Percentiles rank a stretch among this genome's conserved stretches.
These are phyloP conservation scores for Phoxinus phoxinus DNA, from an alignment of 2,113 vertebrate species.

Conservation along the genomic window DNA sequence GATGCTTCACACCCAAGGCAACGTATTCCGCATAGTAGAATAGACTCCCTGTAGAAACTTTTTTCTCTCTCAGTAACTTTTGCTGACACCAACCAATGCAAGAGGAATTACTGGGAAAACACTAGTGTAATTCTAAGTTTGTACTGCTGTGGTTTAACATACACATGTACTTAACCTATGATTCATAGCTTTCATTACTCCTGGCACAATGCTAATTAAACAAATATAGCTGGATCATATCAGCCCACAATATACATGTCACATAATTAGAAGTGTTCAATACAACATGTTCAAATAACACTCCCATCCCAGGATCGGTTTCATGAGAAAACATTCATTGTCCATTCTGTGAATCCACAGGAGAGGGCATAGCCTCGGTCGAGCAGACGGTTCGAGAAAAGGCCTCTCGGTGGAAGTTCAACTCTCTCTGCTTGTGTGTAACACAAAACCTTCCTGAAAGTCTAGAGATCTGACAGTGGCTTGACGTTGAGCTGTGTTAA, in stretches of 20 bases:
- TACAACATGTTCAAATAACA: slow-evolving; percentile 55
- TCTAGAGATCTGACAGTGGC: slow-evolving; percentile 73
- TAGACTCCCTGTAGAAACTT: neutral
- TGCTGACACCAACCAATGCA: neutral
- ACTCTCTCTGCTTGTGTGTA: slow-evolving; percentile 62
- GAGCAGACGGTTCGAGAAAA: slow-evolving; percentile 45
- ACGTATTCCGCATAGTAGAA: neutral
- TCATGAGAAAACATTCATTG: slow-evolving; percentile 48
- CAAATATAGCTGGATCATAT: slow-evolving; percentile 45
- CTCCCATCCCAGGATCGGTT: slow-evolving; percentile 41
- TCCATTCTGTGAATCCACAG: slow-evolving; percentile 19
- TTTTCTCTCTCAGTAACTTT: slow-evolving; percentile 33
- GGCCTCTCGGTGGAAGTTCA: slow-evolving; percentile 54
- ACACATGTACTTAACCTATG: slow-evolving; percentile 58
- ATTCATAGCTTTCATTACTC: slow-evolving; percentile 57
- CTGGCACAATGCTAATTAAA: slow-evolving; percentile 30
- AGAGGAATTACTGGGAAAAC: slow-evolving; percentile 28
- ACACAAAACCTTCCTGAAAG: slow-evolving; percentile 69
- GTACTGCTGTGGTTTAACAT: slow-evolving; percentile 40
- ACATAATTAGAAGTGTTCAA: slow-evolving; percentile 50
- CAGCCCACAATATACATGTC: slow-evolving; percentile 38
- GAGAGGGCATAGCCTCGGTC: slow-evolving; percentile 27
- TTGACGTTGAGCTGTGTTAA: slow-evolving; percentile 79
- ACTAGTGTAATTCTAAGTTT: slow-evolving; percentile 28
- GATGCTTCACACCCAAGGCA: neutral